Percentiles rank a stretch among this genome's conserved stretches.
These are phyloP conservation scores for Zelleria hepariella DNA, from an alignment of 2,888 invertebrate genomes.

Conservation along the genomic window DNA sequence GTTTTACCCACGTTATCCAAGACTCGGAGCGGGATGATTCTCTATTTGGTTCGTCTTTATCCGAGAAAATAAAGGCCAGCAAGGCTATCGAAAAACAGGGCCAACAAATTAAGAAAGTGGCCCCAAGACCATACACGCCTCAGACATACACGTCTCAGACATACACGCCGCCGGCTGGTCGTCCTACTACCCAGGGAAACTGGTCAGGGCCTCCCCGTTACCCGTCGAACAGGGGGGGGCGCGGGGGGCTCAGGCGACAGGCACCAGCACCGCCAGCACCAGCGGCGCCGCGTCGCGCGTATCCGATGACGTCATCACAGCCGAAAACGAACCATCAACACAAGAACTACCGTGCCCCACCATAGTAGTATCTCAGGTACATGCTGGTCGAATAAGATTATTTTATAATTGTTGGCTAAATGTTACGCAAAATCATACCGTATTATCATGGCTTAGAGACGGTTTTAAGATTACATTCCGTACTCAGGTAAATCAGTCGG, in stretches of 20 bases:
- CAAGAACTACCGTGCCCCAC: neutral
- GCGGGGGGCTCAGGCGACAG: constrained; percentile 5
- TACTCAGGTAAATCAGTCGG: neutral
- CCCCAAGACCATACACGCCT: too few relatives aligned
- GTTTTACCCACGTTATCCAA: constrained; percentile 13
- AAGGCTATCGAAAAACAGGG: constrained; percentile 9
- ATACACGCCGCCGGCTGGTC: neutral
- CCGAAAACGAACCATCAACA: neutral
- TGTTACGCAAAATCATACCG: neutral
- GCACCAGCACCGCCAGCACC: too few relatives aligned
- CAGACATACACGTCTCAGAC: neutral
- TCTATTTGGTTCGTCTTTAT: constrained; percentile 10
- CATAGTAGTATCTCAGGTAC: constrained; percentile 10
- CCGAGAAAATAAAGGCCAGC: constrained; percentile 13
- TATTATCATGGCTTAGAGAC: neutral
- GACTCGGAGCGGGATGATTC: constrained; percentile 12
- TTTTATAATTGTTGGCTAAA: constrained; percentile 1
- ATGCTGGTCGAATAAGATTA: neutral
- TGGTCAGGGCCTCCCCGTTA: constrained; percentile 16
- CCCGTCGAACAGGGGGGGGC: constrained; percentile 15
- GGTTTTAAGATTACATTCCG: neutral
- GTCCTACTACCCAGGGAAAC: constrained; percentile 11
- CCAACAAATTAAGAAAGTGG: constrained; percentile 6
- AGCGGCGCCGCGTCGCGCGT: neutral
- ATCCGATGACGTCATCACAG: neutral